phyloP scores from a whole-genome alignment of 2,113 vertebrate genomes.

The Oenanthe oenanthe region DNA sequence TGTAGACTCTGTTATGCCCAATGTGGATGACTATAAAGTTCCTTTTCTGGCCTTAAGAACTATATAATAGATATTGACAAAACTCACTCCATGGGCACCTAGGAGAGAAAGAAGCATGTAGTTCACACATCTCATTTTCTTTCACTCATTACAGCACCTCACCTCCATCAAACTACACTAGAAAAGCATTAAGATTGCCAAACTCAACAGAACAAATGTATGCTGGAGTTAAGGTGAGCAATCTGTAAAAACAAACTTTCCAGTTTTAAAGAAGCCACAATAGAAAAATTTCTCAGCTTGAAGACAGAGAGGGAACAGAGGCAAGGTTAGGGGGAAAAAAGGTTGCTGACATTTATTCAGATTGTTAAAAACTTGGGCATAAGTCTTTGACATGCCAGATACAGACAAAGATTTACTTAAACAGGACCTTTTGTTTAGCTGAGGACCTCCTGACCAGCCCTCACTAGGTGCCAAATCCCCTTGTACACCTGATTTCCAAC shows the following conservation, averaged over 20 bases:
- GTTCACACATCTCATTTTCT: not conserved
- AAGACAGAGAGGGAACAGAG: not conserved
- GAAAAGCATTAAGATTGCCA: not conserved
- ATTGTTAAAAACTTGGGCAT: not conserved
- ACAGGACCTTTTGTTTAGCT: not conserved
- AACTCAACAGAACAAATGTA: not conserved
- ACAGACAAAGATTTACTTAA: not conserved
- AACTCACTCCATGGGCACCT: not conserved
- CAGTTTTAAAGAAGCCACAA: not conserved
- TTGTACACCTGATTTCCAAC: not conserved
- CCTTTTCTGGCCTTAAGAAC: not conserved
- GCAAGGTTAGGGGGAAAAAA: not conserved
- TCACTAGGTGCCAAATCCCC: not conserved
- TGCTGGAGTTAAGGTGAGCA: not conserved
- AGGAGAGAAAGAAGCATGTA: not conserved
- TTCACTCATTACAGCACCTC: not conserved
- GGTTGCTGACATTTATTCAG: not conserved
- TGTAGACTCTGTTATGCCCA: not conserved
- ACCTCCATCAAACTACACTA: not conserved
- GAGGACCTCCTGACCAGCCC: not conserved
- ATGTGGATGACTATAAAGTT: not conserved
- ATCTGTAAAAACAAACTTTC: not conserved
- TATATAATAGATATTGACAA: not conserved
- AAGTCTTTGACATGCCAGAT: not conserved
- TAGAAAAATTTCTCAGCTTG: not conserved